Evolutionary conservation across 2,888 invertebrate species (phyloP).

Genomic region (Mermis nigrescens): DNA sequence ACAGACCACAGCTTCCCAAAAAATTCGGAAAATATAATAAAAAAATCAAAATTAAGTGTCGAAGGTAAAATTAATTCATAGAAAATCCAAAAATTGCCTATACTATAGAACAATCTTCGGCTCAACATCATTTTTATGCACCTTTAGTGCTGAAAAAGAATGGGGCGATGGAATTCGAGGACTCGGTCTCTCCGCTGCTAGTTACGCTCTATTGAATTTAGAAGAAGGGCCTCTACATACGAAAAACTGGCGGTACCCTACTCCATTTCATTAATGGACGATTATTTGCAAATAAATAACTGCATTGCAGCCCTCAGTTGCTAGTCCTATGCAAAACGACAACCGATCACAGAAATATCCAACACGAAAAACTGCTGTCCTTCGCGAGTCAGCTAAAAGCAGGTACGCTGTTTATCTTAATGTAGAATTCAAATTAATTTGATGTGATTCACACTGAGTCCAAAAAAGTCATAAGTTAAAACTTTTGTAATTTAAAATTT

Average conservation of each 20-base stretch:
- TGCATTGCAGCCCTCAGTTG: conserved; percentile 59
- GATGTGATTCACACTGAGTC: too few species aligned
- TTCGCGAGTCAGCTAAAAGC: conserved; percentile 83
- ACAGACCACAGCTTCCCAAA: too few species aligned
- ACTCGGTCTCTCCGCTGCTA: conserved; percentile 83
- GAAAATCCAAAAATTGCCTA: too few species aligned
- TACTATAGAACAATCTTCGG: not conserved
- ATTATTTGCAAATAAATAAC: not conserved
- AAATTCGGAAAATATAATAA: too few species aligned
- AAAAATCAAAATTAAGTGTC: too few species aligned
- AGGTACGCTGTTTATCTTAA: too few species aligned
- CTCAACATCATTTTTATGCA: too few species aligned
- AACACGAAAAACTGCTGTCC: conserved; percentile 74
- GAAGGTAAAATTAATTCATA: too few species aligned
- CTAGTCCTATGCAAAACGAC: conserved; percentile 72
- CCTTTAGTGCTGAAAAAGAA: conserved; percentile 88
- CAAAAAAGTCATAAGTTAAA: not conserved
- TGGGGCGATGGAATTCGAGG: conserved; percentile 99
- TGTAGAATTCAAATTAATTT: too few species aligned
- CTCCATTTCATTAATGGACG: not conserved
- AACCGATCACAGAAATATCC: conserved; percentile 52
- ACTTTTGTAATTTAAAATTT: too few species aligned
- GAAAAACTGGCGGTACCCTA: conserved; percentile 63
- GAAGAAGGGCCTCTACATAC: conserved; percentile 86
- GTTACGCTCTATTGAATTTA: conserved; percentile 74